Evolutionary conservation across 2,113 vertebrate species (phyloP), one percentile per base, ranked within the genome.

Genomic region (Polypterus bichir): DNA sequence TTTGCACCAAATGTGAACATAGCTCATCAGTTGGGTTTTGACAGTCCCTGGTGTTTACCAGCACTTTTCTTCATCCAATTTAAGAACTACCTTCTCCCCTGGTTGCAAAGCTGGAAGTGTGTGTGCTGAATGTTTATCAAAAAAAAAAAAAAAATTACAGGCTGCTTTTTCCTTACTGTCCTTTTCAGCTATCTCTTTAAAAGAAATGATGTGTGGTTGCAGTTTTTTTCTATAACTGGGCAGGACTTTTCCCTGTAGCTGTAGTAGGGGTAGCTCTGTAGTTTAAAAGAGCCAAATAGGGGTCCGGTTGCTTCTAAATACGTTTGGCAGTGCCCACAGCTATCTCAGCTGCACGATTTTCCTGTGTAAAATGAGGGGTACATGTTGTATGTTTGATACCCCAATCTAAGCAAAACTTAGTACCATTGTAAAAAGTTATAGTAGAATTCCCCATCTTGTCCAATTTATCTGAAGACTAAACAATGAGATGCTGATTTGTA

Each of bases 171-270:
- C 59, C 27, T 53, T 46, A 3, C 49, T 4, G 7, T 65, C 67
- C n/a, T n/a, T n/a, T n/a, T n/a, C n/a, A n/a, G n/a, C n/a, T n/a
- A 6, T 7, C 5, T 44, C 9, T 46, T 51, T 45, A 48, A 45
- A 62, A 44, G 4, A 51, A 64, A 44, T 59, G 49, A 45, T 62
- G 4, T 47, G 67, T 49, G 48, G 51, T 63, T 11, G 48, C 48
- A 9, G 65, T 47, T 48, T 69, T 44, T 55, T 61, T 47, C 67
- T 62, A 59, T 3, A 68, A 44, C 57, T 65, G 63, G 10, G 60
- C 55, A 48, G 55, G 63, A 44, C 59, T 68, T 5, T n/a, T 48
- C 27, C 60, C 67, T 49, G 60, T 68, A 10, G 64, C 60, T 56
- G 65, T 60, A 3, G 63, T 7, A 54, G 64, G 64, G 1, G 45